Evolutionary conservation across 2,797 vertebrate genomes (phyloP), one percentile per base, ranked within the genome.

Genomic region (Falco peregrinus): DNA sequence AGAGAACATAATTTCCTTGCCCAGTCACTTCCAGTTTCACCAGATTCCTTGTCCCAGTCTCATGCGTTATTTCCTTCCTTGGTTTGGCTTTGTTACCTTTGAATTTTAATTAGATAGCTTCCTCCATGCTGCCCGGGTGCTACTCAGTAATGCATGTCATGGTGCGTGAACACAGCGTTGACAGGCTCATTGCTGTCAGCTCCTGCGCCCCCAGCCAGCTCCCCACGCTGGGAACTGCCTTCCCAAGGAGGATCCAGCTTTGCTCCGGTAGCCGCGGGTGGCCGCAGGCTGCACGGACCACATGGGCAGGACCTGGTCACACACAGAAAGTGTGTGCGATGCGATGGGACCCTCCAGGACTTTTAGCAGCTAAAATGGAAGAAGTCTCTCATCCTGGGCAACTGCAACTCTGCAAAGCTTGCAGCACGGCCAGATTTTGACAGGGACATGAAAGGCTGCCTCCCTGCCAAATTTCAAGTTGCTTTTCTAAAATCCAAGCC

Each of bases 1-100:
- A 89, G 94, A 11, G 88, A 96, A 91, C 86, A 89, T 87, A 93
- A 97, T 95, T 94, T 96, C 88, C 91, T 93, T 70, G 88, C 67
- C 96, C 94, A 91, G 85, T 93, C 67, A 67, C 70, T 95, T 86
- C 94, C 96, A 95, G 94, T 95, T 97, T 79, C 92, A 93, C 95
- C 93, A 94, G 78, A 87, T 77, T 88, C 86, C 92, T 71, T 29
- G 37, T 75, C 87, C 92, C 90, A 75, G 78, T 92, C 84, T 87
- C 64, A 14, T 89, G 77, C 61, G 91, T 81, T 54, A 85, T 80
- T 89, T 96, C 73, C 47, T 84, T 70, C 84, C 51, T 87, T 35
- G 64, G 8, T 78, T 75, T 64, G 57, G 68, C 84, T 95, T 95
- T 92, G 90, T 76, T 93, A 84, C 84, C 86, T 89, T 69, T 90